Base-by-base conservation (phyloP, 2,888 invertebrate species). In the Laspeyria flexula region DNA sequence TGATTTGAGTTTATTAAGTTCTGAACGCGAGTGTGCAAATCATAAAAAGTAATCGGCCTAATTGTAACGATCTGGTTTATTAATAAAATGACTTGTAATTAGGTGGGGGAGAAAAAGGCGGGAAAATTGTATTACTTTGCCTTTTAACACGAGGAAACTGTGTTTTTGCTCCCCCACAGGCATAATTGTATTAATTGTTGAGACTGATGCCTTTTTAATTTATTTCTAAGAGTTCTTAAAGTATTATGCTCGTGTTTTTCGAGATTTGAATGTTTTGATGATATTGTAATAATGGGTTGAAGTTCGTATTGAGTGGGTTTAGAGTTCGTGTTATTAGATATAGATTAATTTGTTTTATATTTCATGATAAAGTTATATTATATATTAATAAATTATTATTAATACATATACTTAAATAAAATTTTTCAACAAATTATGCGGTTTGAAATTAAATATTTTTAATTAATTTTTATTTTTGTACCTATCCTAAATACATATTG, bases 1-100 rank as follows among this genome's bases (percentile, higher is more conserved):
- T 21, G 3, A 41, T 33, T 25, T 9, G 31, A 18, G 29, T 13
- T 21, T 21, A 40, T 33, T 16, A 16, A 46, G 11, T 41, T 13
- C 18, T 21, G 25, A 47, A 41, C 27, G 21, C 11, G 47, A 54
- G 43, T 64, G 55, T 60, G 55, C 43, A 71, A 55, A 66, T 57
- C 33, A 42, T 66, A 53, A 55, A 68, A 72, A 65, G 62, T 65
- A 60, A 75, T 77, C 81, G 65, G 79, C 77, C 78, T 87, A 86
- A 88, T 87, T 86, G 81, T 85, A 82, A 85, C 82, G 85, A 85
- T 83, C 84, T 80, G 75, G 81, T 87, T 86, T 88, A 89, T 89
- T 91, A 90, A 88, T 87, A 86, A 88, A 88, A 83, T 79, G 86
- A 81, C 79, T 85, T 81, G 83, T 90, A 89, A 90, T 90, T 91